A percentile compares a stretch with the other conserved stretches of the same genome.
Conservation (phyloP, 2,888 invertebrate species). For the Sericinus montela region DNA sequence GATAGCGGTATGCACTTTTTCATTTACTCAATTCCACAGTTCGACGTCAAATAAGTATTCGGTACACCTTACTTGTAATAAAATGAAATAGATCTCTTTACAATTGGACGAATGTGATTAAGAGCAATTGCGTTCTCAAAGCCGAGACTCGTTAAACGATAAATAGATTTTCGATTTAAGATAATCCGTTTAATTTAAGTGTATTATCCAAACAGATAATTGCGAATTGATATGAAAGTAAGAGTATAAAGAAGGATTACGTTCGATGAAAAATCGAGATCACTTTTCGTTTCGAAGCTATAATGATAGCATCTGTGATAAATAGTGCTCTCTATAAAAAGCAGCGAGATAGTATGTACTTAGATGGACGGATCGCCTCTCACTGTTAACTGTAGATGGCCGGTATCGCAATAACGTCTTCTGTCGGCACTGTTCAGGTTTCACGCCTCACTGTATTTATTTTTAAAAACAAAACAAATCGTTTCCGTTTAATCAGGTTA, state of each 20-base stretch:
- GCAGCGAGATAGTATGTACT: conserved; percentile 42
- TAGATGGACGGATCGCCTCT: conserved; percentile 49
- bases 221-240: conserved; percentile 47
- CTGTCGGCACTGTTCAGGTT: conserved; percentile 31
- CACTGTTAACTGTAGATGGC: conserved; percentile 45
- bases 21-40: conserved; percentile 46
- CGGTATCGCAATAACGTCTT: conserved; percentile 26
- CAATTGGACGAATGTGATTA: background rate
- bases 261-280: conserved; percentile 37
- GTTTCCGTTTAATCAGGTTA: background rate
- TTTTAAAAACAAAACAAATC: background rate
- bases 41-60: conserved; percentile 43
- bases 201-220: conserved; percentile 21
- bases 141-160: conserved; percentile 1
- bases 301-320: conserved; percentile 50
- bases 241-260: conserved; percentile 43
- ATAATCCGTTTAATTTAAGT: conserved; percentile 14
- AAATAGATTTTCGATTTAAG: background rate
- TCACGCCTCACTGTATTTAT: conserved; percentile 29
- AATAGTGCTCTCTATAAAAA: conserved; percentile 47
- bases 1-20: conserved; percentile 71
- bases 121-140: background rate
- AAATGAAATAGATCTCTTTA: conserved; percentile 25
- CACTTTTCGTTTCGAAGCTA: conserved; percentile 54
- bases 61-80: conserved; percentile 41